phyloP scores from a whole-genome alignment of 2,113 vertebrate genomes.

The Naja naja region DNA sequence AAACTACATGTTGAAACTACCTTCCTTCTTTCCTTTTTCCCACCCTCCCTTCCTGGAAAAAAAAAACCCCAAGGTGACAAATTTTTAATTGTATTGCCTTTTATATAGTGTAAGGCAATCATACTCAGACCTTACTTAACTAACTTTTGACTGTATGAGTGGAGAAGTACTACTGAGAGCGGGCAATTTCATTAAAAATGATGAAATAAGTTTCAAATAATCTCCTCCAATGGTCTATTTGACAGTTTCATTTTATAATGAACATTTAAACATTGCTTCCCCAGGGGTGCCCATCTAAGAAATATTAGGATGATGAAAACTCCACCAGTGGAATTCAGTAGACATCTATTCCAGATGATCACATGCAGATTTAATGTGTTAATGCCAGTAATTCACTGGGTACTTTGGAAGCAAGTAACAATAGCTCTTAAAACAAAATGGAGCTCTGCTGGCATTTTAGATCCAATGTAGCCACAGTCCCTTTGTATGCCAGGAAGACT shows the following conservation, averaged over 20 bases:
- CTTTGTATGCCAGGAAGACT: neutral
- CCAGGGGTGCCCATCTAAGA: neutral
- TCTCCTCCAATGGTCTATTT: neutral
- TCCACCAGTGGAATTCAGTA: neutral
- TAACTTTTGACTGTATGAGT: neutral
- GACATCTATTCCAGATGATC: neutral
- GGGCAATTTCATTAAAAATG: neutral
- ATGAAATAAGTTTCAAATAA: neutral
- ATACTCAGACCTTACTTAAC: neutral
- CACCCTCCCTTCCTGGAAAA: neutral
- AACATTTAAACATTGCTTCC: neutral
- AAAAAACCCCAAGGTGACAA: neutral
- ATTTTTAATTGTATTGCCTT: neutral
- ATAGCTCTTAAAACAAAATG: neutral
- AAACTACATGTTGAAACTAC: neutral
- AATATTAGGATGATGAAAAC: neutral
- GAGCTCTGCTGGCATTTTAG: neutral
- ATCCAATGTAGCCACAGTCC: neutral
- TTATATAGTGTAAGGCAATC: neutral
- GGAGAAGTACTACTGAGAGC: neutral
- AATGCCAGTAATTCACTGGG: neutral
- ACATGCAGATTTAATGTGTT: neutral
- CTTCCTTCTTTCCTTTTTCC: neutral
- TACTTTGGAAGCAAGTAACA: neutral
- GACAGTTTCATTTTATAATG: neutral